Evolutionary conservation across 2,113 vertebrate genomes (phyloP).

Genomic region (Cheirogaleus medius): DNA sequence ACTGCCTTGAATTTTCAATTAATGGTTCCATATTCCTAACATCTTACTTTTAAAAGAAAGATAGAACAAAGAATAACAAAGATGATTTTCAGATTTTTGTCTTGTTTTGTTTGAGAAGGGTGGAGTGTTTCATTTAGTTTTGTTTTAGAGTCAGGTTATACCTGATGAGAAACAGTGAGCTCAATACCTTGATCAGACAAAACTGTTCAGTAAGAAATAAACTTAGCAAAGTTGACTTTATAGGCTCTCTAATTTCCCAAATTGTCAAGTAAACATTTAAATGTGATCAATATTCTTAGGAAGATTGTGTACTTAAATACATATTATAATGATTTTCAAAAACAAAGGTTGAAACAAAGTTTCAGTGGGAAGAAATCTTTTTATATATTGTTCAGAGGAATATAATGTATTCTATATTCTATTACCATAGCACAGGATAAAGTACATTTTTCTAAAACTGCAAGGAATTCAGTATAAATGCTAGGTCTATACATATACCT

Average conservation of each 20-base stretch:
- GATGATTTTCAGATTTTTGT: neutral
- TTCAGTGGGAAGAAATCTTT: neutral
- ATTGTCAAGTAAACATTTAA: constrained; percentile 47
- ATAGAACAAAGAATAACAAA: neutral
- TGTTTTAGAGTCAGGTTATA: neutral
- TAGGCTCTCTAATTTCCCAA: neutral
- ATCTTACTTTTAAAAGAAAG: neutral
- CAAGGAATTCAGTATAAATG: neutral
- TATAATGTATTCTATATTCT: neutral
- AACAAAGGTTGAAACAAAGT: neutral
- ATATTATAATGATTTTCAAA: neutral
- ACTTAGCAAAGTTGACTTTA: neutral
- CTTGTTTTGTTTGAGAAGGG: no score
- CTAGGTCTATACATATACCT: neutral
- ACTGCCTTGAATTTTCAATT: neutral
- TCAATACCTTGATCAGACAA: neutral
- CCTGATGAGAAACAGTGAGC: neutral
- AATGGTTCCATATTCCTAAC: neutral
- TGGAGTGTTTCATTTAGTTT: neutral
- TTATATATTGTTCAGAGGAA: neutral
- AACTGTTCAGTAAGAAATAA: neutral
- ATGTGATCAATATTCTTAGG: neutral
- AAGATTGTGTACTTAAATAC: neutral
- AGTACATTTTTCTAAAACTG: neutral
- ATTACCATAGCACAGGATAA: neutral